phyloP scores from a whole-genome alignment of 2,888 invertebrate species.

The Sacculina carcini region DNA sequence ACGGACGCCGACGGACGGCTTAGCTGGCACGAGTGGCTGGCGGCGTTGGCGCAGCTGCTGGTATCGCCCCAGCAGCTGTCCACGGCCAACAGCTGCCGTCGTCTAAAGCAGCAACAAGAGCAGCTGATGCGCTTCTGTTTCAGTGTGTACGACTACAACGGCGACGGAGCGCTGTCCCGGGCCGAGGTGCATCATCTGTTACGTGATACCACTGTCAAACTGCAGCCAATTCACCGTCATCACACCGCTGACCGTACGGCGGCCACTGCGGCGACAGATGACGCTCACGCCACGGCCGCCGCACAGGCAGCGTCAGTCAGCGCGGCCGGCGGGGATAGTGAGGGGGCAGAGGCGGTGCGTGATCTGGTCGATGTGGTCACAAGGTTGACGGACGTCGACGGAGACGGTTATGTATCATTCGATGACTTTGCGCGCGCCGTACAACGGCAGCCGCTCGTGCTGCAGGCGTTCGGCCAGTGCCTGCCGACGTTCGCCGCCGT shows the following conservation, averaged over 20 bases:
- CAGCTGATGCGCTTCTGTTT: slow-evolving; percentile 30
- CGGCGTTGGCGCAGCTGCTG: slow-evolving; percentile 42
- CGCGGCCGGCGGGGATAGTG: no score
- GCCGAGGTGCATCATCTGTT: slow-evolving; percentile 58
- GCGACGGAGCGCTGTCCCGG: slow-evolving; percentile 40
- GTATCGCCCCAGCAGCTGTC: slow-evolving; percentile 39
- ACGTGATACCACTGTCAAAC: slow-evolving; percentile 23
- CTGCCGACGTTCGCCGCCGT: no score
- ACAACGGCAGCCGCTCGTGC: slow-evolving; percentile 38
- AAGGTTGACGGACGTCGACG: slow-evolving; percentile 49
- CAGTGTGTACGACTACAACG: slow-evolving; percentile 48
- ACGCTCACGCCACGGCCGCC: no score
- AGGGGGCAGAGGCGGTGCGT: slow-evolving; percentile 62
- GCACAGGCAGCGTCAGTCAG: no score
- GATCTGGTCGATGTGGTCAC: slow-evolving; percentile 52
- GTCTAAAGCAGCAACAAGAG: no score
- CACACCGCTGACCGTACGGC: no score
- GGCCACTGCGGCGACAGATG: no score
- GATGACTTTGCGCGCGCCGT: slow-evolving; percentile 44
- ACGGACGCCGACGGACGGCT: slow-evolving; percentile 38
- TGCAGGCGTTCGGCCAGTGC: slow-evolving; percentile 62
- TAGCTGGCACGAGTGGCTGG: slow-evolving; percentile 40
- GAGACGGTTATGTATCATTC: slow-evolving; percentile 46
- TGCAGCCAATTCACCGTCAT: no score
- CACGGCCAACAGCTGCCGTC: no score